A percentile compares a stretch with the other conserved stretches of the same genome.
These are phyloP conservation scores for Acleris emargana DNA, from an alignment of 2,888 invertebrate species.

Conservation along the genomic window DNA sequence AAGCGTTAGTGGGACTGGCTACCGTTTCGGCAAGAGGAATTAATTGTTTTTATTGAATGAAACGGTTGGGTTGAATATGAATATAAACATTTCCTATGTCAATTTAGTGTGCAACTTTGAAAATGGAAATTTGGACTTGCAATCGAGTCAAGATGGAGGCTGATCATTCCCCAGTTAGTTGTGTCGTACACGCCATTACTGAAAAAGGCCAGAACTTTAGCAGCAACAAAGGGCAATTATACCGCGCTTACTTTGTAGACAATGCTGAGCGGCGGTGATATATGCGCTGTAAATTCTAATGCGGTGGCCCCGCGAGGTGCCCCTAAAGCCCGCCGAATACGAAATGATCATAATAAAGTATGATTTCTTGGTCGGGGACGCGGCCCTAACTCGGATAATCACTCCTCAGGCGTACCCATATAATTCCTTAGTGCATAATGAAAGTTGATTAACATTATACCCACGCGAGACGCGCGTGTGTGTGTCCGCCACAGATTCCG, in stretches of 20 bases:
- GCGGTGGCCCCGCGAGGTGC: conserved; percentile 68
- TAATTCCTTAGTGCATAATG: conserved; percentile 84
- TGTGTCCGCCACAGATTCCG: conserved; percentile 93
- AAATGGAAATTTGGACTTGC: too few species aligned
- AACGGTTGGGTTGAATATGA: too few species aligned
- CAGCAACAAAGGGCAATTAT: conserved; percentile 67
- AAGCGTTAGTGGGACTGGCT: too few species aligned
- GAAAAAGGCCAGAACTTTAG: conserved; percentile 42
- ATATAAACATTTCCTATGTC: too few species aligned
- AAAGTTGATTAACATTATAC: conserved; percentile 83
- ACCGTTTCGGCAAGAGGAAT: too few species aligned
- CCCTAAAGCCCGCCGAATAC: conserved; percentile 68
- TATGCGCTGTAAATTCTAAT: conserved; percentile 78
- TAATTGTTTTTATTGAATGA: too few species aligned
- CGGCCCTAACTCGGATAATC: conserved; percentile 78
- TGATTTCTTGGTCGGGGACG: conserved; percentile 82
- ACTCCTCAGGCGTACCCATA: conserved; percentile 83
- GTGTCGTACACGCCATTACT: conserved; percentile 11
- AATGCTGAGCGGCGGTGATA: conserved; percentile 69
- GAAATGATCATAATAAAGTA: conserved; percentile 80
- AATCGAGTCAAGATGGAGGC: neutral
- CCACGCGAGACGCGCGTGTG: conserved; percentile 74
- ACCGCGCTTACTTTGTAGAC: conserved; percentile 62
- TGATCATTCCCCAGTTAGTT: neutral
- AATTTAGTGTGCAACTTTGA: too few species aligned